These are phyloP conservation scores for Rhabdornis inornatus DNA, from an alignment of 2,113 vertebrate genomes.

Conservation along the genomic window DNA sequence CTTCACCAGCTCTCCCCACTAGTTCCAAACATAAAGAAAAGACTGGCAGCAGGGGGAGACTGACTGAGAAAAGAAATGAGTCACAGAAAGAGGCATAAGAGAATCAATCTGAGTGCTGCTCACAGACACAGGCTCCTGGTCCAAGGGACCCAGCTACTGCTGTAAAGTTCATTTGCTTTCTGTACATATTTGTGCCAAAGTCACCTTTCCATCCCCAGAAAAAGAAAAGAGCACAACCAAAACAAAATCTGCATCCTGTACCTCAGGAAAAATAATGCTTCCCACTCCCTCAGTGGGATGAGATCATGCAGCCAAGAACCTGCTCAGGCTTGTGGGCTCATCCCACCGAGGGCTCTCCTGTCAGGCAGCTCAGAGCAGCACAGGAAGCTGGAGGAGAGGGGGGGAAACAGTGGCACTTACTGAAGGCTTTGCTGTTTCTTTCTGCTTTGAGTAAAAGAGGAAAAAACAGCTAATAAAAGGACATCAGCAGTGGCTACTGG, in stretches of 20 bases:
- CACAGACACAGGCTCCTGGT: background rate
- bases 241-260: conserved; percentile 74
- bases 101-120: background rate
- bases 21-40: background rate
- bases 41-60: background rate
- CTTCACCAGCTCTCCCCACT: background rate
- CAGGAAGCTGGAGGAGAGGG: conserved; percentile 62
- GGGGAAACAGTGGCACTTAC: conserved; percentile 68
- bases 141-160: background rate
- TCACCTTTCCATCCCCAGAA: conserved; percentile 38
- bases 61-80: background rate
- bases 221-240: conserved; percentile 32
- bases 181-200: background rate
- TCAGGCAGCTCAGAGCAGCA: conserved; percentile 55
- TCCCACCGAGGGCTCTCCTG: conserved; percentile 38
- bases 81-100: background rate
- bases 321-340: conserved; percentile 5
- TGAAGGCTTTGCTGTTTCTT: conserved; percentile 51
- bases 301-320: conserved; percentile 63
- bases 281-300: conserved; percentile 37
- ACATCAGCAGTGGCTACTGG: background rate
- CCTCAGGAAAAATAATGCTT: conserved; percentile 69
- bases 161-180: background rate
- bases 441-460: conserved; percentile 65
- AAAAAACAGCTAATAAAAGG: conserved; percentile 67